Evolutionary conservation across 2,888 invertebrate species (phyloP), one percentile per base, ranked within the genome.

Genomic region (Leptodirus hochenwartii): DNA sequence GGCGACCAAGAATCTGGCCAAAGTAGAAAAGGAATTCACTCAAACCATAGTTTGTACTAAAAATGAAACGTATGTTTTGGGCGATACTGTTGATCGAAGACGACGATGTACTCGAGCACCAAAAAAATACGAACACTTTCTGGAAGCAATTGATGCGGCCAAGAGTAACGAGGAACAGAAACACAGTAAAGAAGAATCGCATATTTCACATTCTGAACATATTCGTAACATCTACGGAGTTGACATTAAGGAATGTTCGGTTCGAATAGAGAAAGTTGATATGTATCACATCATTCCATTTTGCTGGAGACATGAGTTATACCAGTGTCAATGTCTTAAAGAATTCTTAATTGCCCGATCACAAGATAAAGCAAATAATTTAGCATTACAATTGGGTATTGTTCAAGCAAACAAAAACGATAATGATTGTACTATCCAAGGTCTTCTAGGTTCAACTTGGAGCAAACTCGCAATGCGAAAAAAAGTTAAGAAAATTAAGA

Each of bases 1-100:
- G 44, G 58, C 59, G 1, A 64, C 62, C 2, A 62, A 62, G 41
- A 62, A 64, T 33, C 52, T 77, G 35, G 67, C 75, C 1, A 71
- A 66, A 47, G 69, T 69, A 43, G 76, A 77, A 48, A 64, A 69
- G 47, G 74, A 75, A 44, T 77, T 77, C 50, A 72, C 69, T 10
- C 72, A 75, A 41, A 77, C 77, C 4, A 62, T 77, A 14, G 67
- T 77, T 31, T 53, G 70, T 23, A 64, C 69, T 6, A 67, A 66
- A 15, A 64, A 72, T 42, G 66, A 69, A 49, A 69, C 69, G 27
- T 62, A 74, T 39, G 50, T 75, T 5, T 58, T 76, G 15, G 71
- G 71, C 35, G 53, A 59, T 4, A 53, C 52, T 16, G 52, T 56
- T 37, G 54, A 56, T 47, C 44, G 61, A 49, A 54, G 62, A 29